Evolutionary conservation across 2,113 vertebrate species (phyloP).

Genomic region (Eretmochelys imbricata): DNA sequence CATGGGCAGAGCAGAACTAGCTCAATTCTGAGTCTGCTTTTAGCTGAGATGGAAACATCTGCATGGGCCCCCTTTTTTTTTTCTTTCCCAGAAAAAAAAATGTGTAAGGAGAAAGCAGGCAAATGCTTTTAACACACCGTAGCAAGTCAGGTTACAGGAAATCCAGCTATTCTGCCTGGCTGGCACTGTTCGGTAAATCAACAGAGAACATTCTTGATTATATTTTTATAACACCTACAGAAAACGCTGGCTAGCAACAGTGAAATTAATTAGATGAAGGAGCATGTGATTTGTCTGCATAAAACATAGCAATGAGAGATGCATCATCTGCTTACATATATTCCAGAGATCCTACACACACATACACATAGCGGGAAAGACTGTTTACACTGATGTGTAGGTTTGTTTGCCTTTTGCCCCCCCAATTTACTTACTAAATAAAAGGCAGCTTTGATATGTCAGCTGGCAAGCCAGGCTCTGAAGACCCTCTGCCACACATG

Average conservation of each 20-base stretch:
- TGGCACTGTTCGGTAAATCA: slow-evolving; percentile 3
- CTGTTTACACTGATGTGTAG: not conserved
- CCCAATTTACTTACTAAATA: not conserved
- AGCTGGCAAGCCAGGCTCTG: not conserved
- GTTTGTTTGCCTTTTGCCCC: not conserved
- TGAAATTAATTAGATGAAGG: not conserved
- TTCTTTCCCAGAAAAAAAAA: not conserved
- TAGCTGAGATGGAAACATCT: not conserved
- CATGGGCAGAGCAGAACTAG: slow-evolving; percentile 12
- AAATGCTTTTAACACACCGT: not conserved
- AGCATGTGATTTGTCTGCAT: not conserved
- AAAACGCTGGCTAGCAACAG: slow-evolving; percentile 49
- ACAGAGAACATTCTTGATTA: slow-evolving; percentile 43
- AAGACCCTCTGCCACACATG: not conserved
- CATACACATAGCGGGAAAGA: not conserved
- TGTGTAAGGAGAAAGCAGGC: not conserved
- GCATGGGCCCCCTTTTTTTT: not conserved
- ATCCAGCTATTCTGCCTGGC: not conserved
- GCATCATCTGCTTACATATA: not conserved
- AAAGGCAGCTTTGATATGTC: not conserved
- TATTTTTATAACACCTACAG: slow-evolving; percentile 61
- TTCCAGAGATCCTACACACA: not conserved
- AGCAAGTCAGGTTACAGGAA: not conserved
- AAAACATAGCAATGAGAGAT: not conserved
- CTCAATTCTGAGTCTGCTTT: slow-evolving; percentile 6